A percentile compares a stretch with the other conserved stretches of the same genome.
Evolutionary conservation across 2,113 vertebrate genomes (phyloP).

Genomic region (Hydropotes inermis): DNA sequence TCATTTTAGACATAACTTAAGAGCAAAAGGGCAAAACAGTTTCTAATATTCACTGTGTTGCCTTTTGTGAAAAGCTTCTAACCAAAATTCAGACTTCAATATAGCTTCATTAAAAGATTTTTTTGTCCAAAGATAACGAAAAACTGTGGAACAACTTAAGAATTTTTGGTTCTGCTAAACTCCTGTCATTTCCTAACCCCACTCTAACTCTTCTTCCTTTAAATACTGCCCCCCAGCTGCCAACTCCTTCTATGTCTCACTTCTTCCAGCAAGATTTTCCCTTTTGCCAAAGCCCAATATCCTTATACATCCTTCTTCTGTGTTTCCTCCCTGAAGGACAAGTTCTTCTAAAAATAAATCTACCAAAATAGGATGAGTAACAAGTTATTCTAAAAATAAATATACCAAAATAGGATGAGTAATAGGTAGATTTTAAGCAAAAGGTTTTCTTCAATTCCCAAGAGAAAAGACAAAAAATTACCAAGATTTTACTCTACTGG

Average conservation of each 20-base stretch:
- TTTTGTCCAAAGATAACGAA: neutral
- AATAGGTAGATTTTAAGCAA: neutral
- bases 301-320: neutral
- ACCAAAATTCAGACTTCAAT: neutral
- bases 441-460: neutral
- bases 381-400: neutral
- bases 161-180: neutral
- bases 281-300: neutral
- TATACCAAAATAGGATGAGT: neutral
- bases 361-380: neutral
- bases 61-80: constrained; percentile 1
- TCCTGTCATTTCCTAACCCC: neutral
- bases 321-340: neutral
- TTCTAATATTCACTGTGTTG: neutral
- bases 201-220: neutral
- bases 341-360: neutral
- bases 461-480: neutral
- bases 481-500: neutral
- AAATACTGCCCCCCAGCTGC: neutral
- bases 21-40: neutral
- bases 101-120: neutral
- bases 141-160: neutral
- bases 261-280: neutral
- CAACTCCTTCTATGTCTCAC: neutral
- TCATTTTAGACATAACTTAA: neutral